A percentile compares a stretch with the other conserved stretches of the same genome.
These are phyloP conservation scores for Micrastur ruficollis DNA, from an alignment of 2,797 vertebrate genomes.

Conservation along the genomic window DNA sequence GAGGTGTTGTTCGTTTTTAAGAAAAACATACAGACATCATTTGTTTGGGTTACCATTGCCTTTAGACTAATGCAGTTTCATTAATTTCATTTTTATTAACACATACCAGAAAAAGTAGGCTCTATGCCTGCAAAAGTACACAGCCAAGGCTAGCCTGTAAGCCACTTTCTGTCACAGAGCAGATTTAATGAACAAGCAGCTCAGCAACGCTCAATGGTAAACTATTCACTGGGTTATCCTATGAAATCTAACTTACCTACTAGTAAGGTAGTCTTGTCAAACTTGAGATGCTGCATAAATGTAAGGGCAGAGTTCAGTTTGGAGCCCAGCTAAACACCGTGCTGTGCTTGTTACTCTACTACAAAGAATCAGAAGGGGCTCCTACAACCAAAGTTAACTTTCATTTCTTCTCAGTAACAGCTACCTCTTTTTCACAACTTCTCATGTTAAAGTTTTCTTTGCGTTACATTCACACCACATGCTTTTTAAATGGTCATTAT, in stretches of 20 bases:
- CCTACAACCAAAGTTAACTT: neutral
- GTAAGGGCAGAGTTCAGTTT: neutral
- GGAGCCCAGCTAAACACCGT: neutral
- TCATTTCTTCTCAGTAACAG: neutral
- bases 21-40: neutral
- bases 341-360: neutral
- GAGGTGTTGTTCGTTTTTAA: neutral
- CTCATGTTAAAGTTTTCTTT: constrained; percentile 52
- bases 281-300: neutral
- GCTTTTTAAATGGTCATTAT: constrained; percentile 35
- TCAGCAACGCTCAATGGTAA: neutral
- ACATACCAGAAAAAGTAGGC: neutral
- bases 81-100: neutral
- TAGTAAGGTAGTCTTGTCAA: neutral
- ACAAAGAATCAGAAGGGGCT: neutral
- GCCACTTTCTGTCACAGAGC: neutral
- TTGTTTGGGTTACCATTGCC: neutral
- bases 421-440: constrained; percentile 52
- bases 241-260: neutral
- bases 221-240: neutral
- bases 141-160: neutral
- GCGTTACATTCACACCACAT: constrained; percentile 31
- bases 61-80: neutral
- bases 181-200: neutral
- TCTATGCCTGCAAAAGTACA: neutral